Base-by-base conservation (phyloP, 2,797 vertebrate genomes). In the Amniataba percoides region DNA sequence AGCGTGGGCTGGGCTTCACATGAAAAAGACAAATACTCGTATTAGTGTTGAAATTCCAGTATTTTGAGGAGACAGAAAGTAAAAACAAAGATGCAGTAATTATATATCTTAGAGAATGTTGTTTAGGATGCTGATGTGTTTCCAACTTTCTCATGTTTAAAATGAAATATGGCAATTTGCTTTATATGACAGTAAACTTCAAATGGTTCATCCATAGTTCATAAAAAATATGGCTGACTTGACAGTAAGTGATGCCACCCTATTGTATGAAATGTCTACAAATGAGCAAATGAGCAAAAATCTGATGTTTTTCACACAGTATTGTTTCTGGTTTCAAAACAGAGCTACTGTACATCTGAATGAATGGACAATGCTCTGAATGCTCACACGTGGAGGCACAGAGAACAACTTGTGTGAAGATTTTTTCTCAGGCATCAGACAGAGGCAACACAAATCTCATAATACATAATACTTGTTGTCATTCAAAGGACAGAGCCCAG, bases 401-500 rank as follows among this genome's bases (percentile, higher is more conserved):
- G 53, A 60, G 11, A 58, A 49, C 11, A 39, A 61, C 45, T 68
- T 70, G 55, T 64, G 34, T 52, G 11, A 39, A 67, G 45, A 65
- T 45, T 34, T 70, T 78, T 78, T 63, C 59, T 78, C 62, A 77
- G 68, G 51, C 72, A 78, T 67, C 0, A 3, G 59, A 78, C n/a
- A 67, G 40, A 51, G 51, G 52, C 61, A 70, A 60, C 63, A 73
- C 48, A 46, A 80, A 45, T 51, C 74, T 64, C 49, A 77, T 77
- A 66, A 75, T 75, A 23, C 69, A 80, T 72, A 80, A 74, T 48
- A 31, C 65, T 85, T 67, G 82, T 86, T 89, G 82, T 86, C 74
- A 83, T 87, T 87, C 78, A 49, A 74, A 84, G 42, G 80, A 84
- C 69, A 57, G 68, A 84, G 82, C 31, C 56, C 69, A 43, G 51